Evolutionary conservation across 1,140 invertebrate genomes (phyloP), one percentile per base, ranked within the genome.

Genomic region (Drosophila azteca): DNA sequence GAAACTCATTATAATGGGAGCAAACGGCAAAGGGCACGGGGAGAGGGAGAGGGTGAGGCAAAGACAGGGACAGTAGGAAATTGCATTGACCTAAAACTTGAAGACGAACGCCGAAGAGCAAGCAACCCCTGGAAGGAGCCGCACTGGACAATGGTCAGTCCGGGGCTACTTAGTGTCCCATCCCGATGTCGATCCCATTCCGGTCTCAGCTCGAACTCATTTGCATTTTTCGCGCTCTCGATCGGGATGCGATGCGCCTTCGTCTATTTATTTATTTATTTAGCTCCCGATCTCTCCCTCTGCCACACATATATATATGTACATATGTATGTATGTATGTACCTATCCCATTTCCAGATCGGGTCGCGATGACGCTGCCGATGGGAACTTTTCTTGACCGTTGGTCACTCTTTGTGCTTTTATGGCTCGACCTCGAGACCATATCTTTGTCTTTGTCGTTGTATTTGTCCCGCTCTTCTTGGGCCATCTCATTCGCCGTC

Each of bases 1-100:
- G 11, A 59, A 70, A 65, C 81, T 79, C 81, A 84, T 84, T 84
- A 84, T 68, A 84, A 84, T 84, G 66, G 63, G 80, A 84, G 80
- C 80, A 84, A 53, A 51, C 62, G 62, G 24, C 54, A 43, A 55
- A 59, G 55, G 55, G 57, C 66, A 63, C 31, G 8, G 9, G 35
- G 31, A 31, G 3, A 3, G 35, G 35, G 8, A 39, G 8, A 13
- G 11, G 35, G 35, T 3, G 11, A 31, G 29, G 8, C 29, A 31
- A 7, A 31, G 3, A 9, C 2, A 3, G 31, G 8, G n/a, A n/a
- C 31, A 50, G n/a, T 29, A 43, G 46, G n/a, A 70, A 82, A 82
- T 74, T 78, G 75, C 75, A 78, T 57, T 70, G 61, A 77, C 71
- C 71, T 54, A 52, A 60, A 68, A 64, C 52, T 51, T 29, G 31